Conservation (phyloP, 64 coral and sea anemone genomes). For the Porites australiensis region DNA sequence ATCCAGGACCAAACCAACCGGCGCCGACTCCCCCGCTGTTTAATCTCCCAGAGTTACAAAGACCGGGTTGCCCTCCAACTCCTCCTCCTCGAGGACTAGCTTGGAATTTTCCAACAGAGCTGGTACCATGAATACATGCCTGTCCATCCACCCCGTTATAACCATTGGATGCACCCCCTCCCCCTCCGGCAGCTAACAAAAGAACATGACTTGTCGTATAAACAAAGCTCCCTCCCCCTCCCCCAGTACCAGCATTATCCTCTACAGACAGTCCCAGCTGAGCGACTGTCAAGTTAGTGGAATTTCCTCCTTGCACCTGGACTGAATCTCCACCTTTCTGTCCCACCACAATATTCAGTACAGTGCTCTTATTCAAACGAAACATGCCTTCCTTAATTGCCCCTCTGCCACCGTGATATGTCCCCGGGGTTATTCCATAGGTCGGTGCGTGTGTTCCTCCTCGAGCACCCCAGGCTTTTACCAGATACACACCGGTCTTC, state of each 20-base stretch:
- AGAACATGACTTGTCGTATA: conserved; percentile 8
- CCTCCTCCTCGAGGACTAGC: neutral
- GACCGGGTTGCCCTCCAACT: conserved; percentile 20
- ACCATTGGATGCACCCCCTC: conserved; percentile 46
- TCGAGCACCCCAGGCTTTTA: conserved; percentile 41
- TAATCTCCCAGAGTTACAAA: conserved; percentile 39
- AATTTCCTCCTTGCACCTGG: conserved; percentile 27
- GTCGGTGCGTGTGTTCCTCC: conserved; percentile 42
- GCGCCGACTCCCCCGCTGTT: conserved; percentile 57
- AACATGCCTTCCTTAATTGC: conserved; percentile 48
- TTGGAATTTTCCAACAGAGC: neutral
- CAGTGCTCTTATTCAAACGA: neutral
- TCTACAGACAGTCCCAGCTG: conserved; percentile 47
- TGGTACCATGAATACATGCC: conserved; percentile 14
- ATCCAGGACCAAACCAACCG: conserved; percentile 45
- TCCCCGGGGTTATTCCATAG: conserved; percentile 21
- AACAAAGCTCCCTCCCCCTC: conserved; percentile 73
- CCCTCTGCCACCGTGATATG: conserved; percentile 52
- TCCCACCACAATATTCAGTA: conserved; percentile 59
- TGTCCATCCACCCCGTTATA: conserved; percentile 57
- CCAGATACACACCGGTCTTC: conserved; percentile 11
- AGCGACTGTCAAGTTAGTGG: conserved; percentile 30
- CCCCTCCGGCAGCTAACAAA: conserved; percentile 52
- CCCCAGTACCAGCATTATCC: conserved; percentile 57
- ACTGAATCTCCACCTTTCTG: conserved; percentile 43